These are phyloP conservation scores for Ciconia maguari DNA, from an alignment of 2,113 vertebrate species.

Conservation along the genomic window DNA sequence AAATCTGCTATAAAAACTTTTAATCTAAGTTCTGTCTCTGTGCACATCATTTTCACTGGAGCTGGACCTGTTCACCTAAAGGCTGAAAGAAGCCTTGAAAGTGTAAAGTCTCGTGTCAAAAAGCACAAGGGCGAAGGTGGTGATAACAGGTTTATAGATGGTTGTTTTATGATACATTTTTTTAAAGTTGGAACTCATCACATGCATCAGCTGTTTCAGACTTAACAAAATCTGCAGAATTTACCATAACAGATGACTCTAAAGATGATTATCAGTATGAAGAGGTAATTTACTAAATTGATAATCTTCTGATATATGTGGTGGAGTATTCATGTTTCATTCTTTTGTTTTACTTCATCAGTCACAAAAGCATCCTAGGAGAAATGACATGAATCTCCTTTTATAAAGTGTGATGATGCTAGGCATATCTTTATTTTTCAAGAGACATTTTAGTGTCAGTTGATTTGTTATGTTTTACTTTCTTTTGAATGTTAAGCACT, in stretches of 20 bases:
- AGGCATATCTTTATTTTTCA: not conserved
- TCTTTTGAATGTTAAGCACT: not conserved
- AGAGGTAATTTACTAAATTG: constrained; percentile 70
- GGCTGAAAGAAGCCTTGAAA: not conserved
- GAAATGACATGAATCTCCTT: not conserved
- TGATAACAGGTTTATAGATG: not conserved
- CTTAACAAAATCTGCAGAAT: constrained; percentile 71
- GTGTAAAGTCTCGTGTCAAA: not conserved
- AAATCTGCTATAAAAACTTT: not conserved
- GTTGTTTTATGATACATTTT: not conserved
- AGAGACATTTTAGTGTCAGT: not conserved
- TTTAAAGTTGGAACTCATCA: not conserved
- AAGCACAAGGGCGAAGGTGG: not conserved
- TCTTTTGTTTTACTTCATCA: not conserved
- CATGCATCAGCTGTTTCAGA: constrained; percentile 16
- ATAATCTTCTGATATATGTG: not conserved
- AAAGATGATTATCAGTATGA: constrained; percentile 80
- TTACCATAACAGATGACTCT: constrained; percentile 66
- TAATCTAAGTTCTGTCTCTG: not conserved
- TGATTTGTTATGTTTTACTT: not conserved
- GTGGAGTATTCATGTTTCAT: not conserved
- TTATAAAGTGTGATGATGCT: not conserved
- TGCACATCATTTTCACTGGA: not conserved
- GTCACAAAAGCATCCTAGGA: not conserved
- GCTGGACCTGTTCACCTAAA: not conserved